phyloP scores from a whole-genome alignment of 2,113 vertebrate genomes.

The Apteryx mantelli region DNA sequence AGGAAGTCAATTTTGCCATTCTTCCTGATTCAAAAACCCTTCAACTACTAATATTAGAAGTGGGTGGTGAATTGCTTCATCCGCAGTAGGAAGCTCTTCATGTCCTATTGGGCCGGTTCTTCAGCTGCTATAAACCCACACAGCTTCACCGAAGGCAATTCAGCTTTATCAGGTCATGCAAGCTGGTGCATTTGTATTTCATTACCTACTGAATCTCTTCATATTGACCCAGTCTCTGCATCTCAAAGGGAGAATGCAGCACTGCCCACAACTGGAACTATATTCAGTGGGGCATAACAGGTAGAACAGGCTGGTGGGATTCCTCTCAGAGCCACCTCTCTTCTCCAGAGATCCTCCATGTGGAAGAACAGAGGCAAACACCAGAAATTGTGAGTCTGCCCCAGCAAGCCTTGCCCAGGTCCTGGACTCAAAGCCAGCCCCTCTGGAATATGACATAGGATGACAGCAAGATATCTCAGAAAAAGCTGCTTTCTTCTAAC shows the following conservation, averaged over 20 bases:
- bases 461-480: background rate
- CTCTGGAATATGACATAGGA: background rate
- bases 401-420: background rate
- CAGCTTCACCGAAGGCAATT: background rate
- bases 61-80: conserved; percentile 47
- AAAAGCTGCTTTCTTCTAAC: background rate
- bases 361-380: background rate
- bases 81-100: conserved; percentile 54
- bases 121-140: conserved; percentile 24
- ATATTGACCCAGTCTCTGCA: background rate
- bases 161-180: background rate
- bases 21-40: conserved; percentile 60
- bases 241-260: background rate
- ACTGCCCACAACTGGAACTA: background rate
- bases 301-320: background rate
- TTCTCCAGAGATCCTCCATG: background rate
- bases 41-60: conserved; percentile 51
- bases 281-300: background rate
- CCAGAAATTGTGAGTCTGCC: background rate
- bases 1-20: conserved; percentile 56
- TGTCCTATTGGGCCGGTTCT: conserved; percentile 31
- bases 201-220: background rate
- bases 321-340: background rate
- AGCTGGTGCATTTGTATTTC: background rate
- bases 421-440: background rate